Conservation (phyloP, 2,888 invertebrate species). For the Tinea semifulvella region DNA sequence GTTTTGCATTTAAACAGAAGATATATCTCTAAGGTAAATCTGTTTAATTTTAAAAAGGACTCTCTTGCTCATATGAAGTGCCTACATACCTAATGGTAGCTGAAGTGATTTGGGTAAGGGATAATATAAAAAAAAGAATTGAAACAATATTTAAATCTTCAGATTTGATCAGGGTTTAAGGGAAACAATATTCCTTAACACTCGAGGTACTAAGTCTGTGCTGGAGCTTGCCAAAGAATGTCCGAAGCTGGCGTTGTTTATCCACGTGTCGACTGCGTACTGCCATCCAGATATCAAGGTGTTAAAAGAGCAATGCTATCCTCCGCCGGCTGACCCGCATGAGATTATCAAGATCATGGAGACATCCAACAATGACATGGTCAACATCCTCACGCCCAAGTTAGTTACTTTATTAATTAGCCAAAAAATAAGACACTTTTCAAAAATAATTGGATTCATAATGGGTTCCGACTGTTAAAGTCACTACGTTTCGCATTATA, state of each 20-base stretch:
- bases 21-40: no score
- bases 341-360: conserved; percentile 73
- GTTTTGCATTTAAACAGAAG: no score
- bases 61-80: no score
- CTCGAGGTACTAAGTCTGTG: conserved; percentile 83
- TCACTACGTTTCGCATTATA: no score
- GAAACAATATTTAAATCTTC: no score
- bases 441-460: no score
- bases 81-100: no score
- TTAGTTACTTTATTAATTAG: conserved; percentile 26
- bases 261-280: conserved; percentile 84
- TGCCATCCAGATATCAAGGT: conserved; percentile 78
- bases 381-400: conserved; percentile 71
- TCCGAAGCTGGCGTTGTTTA: conserved; percentile 72
- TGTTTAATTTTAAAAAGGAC: no score
- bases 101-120: no score
- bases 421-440: no score
- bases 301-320: conserved; percentile 79
- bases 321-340: conserved; percentile 73
- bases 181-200: conserved; percentile 83
- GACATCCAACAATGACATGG: conserved; percentile 71
- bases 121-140: no score
- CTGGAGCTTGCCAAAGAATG: conserved; percentile 76
- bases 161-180: conserved; percentile 86
- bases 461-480: no score